Conservation (phyloP, 2,797 vertebrate species). For the Emydoidea blandingii region DNA sequence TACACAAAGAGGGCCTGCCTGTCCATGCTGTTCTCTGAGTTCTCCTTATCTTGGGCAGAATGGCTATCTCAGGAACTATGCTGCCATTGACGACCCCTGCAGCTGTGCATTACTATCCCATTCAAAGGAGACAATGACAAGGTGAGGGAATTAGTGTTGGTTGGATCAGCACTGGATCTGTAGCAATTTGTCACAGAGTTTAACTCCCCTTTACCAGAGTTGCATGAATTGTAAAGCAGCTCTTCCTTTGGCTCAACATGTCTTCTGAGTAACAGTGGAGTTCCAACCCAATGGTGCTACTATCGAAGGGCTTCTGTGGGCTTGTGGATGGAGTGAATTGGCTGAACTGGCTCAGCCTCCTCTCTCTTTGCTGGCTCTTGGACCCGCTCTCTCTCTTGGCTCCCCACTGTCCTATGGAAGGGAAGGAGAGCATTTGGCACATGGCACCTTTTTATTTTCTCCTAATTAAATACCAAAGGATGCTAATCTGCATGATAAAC, state of each 20-base stretch:
- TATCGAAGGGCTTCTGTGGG: background rate
- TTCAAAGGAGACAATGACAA: background rate
- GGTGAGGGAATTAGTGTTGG: background rate
- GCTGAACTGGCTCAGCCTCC: background rate
- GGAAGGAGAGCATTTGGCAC: fast-evolving
- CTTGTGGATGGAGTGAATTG: background rate
- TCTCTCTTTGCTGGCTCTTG: background rate
- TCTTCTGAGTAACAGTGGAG: background rate
- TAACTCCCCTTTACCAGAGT: background rate
- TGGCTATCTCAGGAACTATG: background rate
- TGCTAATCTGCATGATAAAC: background rate
- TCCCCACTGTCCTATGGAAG: background rate
- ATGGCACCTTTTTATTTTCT: background rate
- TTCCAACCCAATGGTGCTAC: background rate
- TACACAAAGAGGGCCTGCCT: background rate
- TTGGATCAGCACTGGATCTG: background rate
- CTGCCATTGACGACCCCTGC: fast-evolving
- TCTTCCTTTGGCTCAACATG: background rate
- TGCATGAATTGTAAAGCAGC: background rate
- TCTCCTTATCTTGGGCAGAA: fast-evolving
- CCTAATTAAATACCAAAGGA: background rate
- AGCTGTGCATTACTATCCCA: background rate
- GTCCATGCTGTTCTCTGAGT: background rate
- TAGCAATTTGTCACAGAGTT: background rate
- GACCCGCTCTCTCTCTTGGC: background rate